These are phyloP conservation scores for Trissolcus brochymenae DNA, from an alignment of 2,888 invertebrate species.

Conservation along the genomic window DNA sequence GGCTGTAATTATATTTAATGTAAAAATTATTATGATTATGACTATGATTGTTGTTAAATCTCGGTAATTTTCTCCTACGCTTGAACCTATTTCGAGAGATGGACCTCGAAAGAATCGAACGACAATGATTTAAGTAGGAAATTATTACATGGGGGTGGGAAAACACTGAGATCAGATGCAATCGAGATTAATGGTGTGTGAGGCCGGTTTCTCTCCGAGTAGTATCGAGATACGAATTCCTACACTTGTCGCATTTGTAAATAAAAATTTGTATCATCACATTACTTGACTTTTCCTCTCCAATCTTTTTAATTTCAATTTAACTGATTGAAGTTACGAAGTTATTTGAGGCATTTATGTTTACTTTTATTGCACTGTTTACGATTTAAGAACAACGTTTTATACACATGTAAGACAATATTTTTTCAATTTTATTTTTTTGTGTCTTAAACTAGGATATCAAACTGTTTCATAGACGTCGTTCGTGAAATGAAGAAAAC, in stretches of 20 bases:
- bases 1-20: constrained; percentile 72
- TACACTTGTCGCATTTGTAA: constrained; percentile 76
- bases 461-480: too few relatives aligned
- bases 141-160: too few relatives aligned
- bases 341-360: too few relatives aligned
- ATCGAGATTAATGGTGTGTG: too few relatives aligned
- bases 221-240: constrained; percentile 72
- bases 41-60: constrained; percentile 68
- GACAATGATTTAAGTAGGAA: too few relatives aligned
- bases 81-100: constrained; percentile 70
- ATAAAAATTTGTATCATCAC: constrained; percentile 76
- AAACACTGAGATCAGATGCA: too few relatives aligned
- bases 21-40: constrained; percentile 68
- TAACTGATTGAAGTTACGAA: too few relatives aligned
- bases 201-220: constrained; percentile 66
- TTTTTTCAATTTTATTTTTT: not conserved
- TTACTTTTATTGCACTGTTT: not conserved
- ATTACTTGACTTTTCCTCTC: constrained; percentile 48
- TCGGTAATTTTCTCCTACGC: constrained; percentile 69
- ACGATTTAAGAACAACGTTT: too few relatives aligned
- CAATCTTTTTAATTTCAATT: not conserved
- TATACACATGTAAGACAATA: too few relatives aligned
- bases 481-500: too few relatives aligned
- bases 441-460: not conserved
- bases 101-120: constrained; percentile 31